phyloP scores from a whole-genome alignment of 1,140 invertebrate species.

The Mizuhopecten yessoensis region DNA sequence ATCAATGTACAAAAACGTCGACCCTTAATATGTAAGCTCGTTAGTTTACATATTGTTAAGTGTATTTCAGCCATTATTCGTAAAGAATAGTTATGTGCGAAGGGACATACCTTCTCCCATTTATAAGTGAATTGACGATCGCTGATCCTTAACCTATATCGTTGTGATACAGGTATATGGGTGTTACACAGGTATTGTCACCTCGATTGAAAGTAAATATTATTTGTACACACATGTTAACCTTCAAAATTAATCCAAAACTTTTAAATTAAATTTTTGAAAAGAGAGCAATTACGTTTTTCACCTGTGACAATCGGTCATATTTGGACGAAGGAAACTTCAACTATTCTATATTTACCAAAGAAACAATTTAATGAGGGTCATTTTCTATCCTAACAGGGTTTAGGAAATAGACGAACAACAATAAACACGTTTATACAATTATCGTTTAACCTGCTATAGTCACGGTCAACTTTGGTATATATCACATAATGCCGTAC shows the following conservation, averaged over 20 bases:
- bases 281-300: not conserved
- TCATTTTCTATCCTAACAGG: not conserved
- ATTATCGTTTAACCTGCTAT: not conserved
- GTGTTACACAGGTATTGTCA: not conserved
- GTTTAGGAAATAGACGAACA: not conserved
- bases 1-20: too few relatives aligned
- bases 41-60: too few relatives aligned
- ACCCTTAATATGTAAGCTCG: too few relatives aligned
- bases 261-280: not conserved
- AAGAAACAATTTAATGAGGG: not conserved
- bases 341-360: not conserved
- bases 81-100: too few relatives aligned
- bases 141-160: too few relatives aligned
- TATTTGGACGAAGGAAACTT: not conserved
- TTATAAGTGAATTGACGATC: too few relatives aligned
- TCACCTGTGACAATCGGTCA: not conserved
- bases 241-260: not conserved
- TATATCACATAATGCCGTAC: too few relatives aligned
- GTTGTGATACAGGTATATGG: not conserved
- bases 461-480: not conserved
- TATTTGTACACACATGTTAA: not conserved
- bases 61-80: too few relatives aligned
- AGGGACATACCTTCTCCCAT: too few relatives aligned
- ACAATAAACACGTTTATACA: not conserved
- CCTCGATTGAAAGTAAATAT: not conserved